Percentiles rank a stretch among this genome's conserved stretches.
Conservation (phyloP, 2,888 invertebrate genomes). For the Boloria euphrosyne region DNA sequence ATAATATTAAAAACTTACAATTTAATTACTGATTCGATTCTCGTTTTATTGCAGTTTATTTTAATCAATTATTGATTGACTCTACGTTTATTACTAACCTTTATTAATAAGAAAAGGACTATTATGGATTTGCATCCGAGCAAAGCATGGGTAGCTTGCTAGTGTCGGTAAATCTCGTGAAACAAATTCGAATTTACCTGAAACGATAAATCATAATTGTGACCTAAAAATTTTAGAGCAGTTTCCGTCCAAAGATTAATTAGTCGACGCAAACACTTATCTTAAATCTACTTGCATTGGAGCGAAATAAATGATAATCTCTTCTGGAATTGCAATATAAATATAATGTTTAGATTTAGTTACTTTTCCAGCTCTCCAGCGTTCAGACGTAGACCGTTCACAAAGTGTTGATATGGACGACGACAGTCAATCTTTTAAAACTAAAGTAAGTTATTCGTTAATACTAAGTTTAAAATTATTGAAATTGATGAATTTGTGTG, state of each 20-base stretch:
- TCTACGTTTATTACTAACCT: too few relatives aligned
- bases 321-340: conserved; percentile 66
- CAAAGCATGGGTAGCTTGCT: too few relatives aligned
- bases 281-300: conserved; percentile 71
- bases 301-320: conserved; percentile 73
- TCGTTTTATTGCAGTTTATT: too few relatives aligned
- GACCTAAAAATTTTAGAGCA: conserved; percentile 67
- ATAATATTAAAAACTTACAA: too few relatives aligned
- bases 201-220: conserved; percentile 42
- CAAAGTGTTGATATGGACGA: conserved; percentile 42
- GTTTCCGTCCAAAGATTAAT: conserved; percentile 71
- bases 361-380: conserved; percentile 53
- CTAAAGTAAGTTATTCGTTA: conserved; percentile 53
- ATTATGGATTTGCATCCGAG: too few relatives aligned
- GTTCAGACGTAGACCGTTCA: conserved; percentile 56
- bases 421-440: conserved; percentile 42
- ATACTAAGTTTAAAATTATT: background rate
- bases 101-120: too few relatives aligned
- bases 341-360: conserved; percentile 63
- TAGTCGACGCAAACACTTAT: conserved; percentile 72
- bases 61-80: too few relatives aligned
- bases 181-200: conserved; percentile 13
- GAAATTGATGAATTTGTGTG: too few relatives aligned
- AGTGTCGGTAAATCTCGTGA: background rate
- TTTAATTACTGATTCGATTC: too few relatives aligned